Conservation (phyloP, 2,888 invertebrate species). For the Idaea straminata region DNA sequence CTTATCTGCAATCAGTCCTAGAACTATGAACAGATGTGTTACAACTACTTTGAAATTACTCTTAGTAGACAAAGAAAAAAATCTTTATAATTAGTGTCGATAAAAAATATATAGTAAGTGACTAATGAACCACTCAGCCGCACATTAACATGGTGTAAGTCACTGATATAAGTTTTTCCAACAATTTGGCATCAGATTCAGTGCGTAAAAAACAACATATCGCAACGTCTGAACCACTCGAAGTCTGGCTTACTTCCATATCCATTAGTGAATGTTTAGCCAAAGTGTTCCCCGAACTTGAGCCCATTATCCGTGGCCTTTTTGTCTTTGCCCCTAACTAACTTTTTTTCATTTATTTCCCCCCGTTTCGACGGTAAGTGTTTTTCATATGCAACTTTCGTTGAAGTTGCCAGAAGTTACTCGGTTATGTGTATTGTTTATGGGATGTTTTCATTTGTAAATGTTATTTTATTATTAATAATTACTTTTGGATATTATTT, state of each 20-base stretch:
- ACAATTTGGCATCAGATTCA: conserved; percentile 62
- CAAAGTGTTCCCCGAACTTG: conserved; percentile 76
- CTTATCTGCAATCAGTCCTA: no score
- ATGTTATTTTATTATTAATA: conserved; percentile 17
- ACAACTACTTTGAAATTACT: no score
- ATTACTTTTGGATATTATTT: conserved; percentile 5
- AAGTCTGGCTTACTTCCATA: conserved; percentile 72
- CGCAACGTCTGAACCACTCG: conserved; percentile 38
- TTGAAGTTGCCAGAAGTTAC: conserved; percentile 29
- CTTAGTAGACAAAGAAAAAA: no score
- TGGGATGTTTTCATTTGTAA: conserved; percentile 16
- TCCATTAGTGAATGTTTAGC: conserved; percentile 79
- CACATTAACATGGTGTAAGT: conserved; percentile 26
- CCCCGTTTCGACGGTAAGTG: conserved; percentile 56
- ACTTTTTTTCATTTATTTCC: conserved; percentile 59
- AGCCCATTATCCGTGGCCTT: conserved; percentile 69
- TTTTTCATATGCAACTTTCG: conserved; percentile 54
- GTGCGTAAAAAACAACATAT: conserved; percentile 65
- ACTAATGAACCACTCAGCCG: conserved; percentile 22
- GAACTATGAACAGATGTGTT: no score
- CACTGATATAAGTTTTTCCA: conserved; percentile 30
- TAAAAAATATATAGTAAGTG: conserved; percentile 7
- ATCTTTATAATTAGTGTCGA: background rate
- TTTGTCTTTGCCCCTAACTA: conserved; percentile 68
- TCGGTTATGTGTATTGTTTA: conserved; percentile 23